Evolutionary conservation across 2,113 vertebrate genomes (phyloP), one percentile per base, ranked within the genome.

Genomic region (Bos indicus): DNA sequence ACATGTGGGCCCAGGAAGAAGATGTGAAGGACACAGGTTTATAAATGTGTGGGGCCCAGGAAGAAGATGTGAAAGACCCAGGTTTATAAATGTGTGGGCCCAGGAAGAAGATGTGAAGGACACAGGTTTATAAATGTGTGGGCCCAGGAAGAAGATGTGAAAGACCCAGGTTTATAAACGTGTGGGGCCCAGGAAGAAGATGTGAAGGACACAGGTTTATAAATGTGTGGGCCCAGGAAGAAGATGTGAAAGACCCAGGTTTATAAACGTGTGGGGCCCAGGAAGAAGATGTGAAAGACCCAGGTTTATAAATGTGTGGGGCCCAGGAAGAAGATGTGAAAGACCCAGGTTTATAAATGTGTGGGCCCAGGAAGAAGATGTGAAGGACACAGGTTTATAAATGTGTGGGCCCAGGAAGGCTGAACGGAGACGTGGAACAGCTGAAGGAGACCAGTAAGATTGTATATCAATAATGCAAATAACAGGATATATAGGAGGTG

Each of bases 91-190:
- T 5, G 5, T 60, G 59, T 60, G 26, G 59, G 33, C 78, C 40
- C 84, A 96, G 52, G 94, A 97, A 89, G 56, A 96, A 92, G 21
- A 92, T 62, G 54, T 97, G 46, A 95, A 96, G 89, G 80, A 88
- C 89, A 94, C 33, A 92, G 91, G 46, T 97, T 98, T 96, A 97
- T 97, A 96, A 96, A 96, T 60, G 1, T 64, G 14, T 92, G 9
- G 88, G 74, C 19, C 54, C 48, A 48, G 48, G 48, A 48, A 48
- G 48, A 62, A 30, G 60, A 60, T 14, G 59, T 14, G 26, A 62
- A 60, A 2, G 59, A 60, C 59, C 6, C 12, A 60, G 57, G 23
- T 26, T 59, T 59, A 59, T 2, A 59, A 59, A 59, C 4, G 10
- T 59, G 57, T 59, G 10, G 23, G 25, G 57, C 25, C 57, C 57